These are phyloP conservation scores for Pseudorectes ferrugineus DNA, from an alignment of 2,113 vertebrate genomes.

Conservation along the genomic window DNA sequence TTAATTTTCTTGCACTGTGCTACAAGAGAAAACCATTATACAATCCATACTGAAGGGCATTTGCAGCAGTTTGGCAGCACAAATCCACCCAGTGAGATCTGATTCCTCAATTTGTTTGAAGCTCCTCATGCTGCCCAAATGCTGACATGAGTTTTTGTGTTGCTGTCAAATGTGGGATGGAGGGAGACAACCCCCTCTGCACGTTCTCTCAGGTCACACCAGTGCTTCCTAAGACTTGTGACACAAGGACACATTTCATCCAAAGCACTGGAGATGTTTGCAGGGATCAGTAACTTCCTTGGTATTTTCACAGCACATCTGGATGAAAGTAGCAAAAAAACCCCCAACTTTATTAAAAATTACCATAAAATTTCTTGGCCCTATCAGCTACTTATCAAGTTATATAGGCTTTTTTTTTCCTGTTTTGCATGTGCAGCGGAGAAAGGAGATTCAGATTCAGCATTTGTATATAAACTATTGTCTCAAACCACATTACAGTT, in stretches of 20 bases:
- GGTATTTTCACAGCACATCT: neutral
- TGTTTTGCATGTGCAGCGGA: neutral
- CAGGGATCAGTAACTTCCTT: neutral
- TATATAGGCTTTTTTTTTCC: constrained; percentile 25
- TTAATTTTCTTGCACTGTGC: neutral
- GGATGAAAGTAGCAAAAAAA: constrained; percentile 37
- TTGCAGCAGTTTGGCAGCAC: neutral
- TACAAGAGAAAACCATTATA: neutral
- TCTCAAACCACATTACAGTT: neutral
- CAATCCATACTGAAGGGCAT: neutral
- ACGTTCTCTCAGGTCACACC: neutral
- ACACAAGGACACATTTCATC: neutral
- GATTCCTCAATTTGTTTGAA: neutral
- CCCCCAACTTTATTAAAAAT: constrained; percentile 45
- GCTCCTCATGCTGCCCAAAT: neutral
- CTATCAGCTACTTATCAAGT: constrained; percentile 32
- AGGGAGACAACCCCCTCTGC: neutral
- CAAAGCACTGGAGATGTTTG: neutral
- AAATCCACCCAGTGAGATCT: neutral
- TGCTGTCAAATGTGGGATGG: neutral
- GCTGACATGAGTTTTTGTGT: neutral
- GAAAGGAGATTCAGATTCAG: neutral
- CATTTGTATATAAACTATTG: neutral
- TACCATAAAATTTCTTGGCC: constrained; percentile 3
- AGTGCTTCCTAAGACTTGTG: neutral